A percentile compares a stretch with the other conserved stretches of the same genome.
phyloP scores from a whole-genome alignment of 2,797 vertebrate genomes.

The Rhinatrema bivittatum region DNA sequence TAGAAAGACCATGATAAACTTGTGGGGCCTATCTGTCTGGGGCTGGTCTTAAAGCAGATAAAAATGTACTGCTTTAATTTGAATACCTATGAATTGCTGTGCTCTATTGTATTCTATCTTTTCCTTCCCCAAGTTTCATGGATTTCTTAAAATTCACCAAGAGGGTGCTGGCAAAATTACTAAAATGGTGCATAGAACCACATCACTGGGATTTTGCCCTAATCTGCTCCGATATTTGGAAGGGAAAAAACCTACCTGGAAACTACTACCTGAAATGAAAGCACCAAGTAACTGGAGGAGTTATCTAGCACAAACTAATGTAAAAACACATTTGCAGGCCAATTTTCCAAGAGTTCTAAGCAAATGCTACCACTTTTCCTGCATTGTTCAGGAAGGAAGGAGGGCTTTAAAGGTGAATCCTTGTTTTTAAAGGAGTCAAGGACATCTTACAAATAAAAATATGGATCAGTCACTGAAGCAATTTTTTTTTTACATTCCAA shows the following conservation, averaged over 20 bases:
- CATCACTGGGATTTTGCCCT: conserved; percentile 12
- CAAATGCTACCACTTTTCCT: conserved; percentile 19
- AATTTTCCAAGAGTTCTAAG: conserved; percentile 17
- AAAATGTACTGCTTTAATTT: conserved; percentile 20
- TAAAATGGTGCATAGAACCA: conserved; percentile 3
- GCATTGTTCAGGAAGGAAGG: conserved; percentile 17
- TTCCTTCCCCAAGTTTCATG: conserved; percentile 7
- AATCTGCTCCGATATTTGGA: conserved; percentile 19
- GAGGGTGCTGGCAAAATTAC: conserved; percentile 4
- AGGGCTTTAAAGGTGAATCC: conserved; percentile 21
- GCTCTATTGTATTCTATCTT: conserved; percentile 21
- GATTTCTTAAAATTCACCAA: no score
- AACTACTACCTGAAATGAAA: conserved; percentile 14
- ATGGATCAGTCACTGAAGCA: conserved; percentile 25
- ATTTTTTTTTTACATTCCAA: conserved; percentile 18
- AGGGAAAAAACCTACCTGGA: conserved; percentile 17
- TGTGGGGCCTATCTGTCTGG: no score
- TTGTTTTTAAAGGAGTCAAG: conserved; percentile 22
- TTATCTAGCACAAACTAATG: conserved; percentile 2
- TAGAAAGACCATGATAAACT: conserved; percentile 34
- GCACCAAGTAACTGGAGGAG: no score
- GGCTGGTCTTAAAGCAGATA: conserved; percentile 23
- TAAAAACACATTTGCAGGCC: no score
- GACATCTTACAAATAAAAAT: conserved; percentile 16
- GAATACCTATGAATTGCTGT: conserved; percentile 19